Evolutionary conservation across 2,797 vertebrate species (phyloP), one percentile per base, ranked within the genome.

Genomic region (Bovichtus variegatus): DNA sequence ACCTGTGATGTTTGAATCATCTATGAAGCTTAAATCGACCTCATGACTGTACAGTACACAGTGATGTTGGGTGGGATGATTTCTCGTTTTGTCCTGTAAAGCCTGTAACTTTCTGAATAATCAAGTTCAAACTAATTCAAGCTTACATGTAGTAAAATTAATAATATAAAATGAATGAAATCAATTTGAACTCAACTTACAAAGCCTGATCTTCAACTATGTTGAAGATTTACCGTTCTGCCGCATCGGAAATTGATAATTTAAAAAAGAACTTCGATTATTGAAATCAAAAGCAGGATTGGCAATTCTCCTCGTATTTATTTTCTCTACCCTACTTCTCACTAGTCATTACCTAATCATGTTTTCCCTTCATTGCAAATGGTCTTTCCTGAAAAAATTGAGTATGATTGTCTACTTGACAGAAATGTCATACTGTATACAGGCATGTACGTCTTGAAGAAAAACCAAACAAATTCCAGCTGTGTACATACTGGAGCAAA

Each of bases 401-500:
- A n/a, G 18, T 23, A 43, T 4, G 27, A 15, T 19, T 34, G 31
- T 76, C 62, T 55, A 19, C 67, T 49, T 50, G 44, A 55, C 36
- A 55, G 69, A 63, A 25, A 55, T 69, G 64, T 78, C 46, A 55
- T 53, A 18, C 60, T 59, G 51, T 53, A 82, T 58, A 29, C 51
- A 44, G 46, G 50, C 50, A 27, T 12, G 72, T 71, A 40, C 13
- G 5, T 54, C 73, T 58, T 12, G 38, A 76, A 29, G 36, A 66
- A 25, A 71, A 69, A 75, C 62, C 79, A 89, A 85, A 87, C 80
- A 81, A 50, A 80, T 55, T 79, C 80, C 89, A 88, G 86, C 89
- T 90, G 89, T 81, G 69, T 74, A 88, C 70, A 90, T 21, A 84
- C 50, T 64, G 67, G 58, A 70, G 78, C 64, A 90, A 85, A 84